These are phyloP conservation scores for Labia minor DNA, from an alignment of 2,888 invertebrate genomes.

Conservation along the genomic window DNA sequence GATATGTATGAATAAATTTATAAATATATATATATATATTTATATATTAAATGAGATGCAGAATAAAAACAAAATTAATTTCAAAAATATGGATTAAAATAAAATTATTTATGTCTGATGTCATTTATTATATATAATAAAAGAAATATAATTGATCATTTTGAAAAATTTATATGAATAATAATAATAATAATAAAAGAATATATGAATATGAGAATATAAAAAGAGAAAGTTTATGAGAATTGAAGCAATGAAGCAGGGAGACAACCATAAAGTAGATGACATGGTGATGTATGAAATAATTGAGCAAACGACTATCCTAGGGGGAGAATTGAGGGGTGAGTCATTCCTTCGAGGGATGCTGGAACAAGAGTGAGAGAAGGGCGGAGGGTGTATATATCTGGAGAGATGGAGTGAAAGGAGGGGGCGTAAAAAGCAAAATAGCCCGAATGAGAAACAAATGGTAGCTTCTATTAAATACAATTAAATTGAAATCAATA, in stretches of 20 bases:
- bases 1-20: too few relatives aligned
- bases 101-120: too few relatives aligned
- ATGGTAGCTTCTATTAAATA: neutral
- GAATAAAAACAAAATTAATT: too few relatives aligned
- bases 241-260: neutral
- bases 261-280: constrained; percentile 8
- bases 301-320: neutral
- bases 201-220: neutral
- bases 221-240: neutral
- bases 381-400: too few relatives aligned
- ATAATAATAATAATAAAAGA: neutral
- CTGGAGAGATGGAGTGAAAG: neutral
- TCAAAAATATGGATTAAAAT: too few relatives aligned
- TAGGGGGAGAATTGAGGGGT: neutral
- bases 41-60: too few relatives aligned
- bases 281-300: constrained; percentile 5
- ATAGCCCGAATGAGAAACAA: neutral
- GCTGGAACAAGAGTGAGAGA: neutral
- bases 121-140: too few relatives aligned
- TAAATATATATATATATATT: too few relatives aligned
- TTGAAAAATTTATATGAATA: constrained; percentile 22
- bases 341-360: neutral
- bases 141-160: constrained; percentile 21
- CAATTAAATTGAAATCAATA: too few relatives aligned
- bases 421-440: neutral